Evolutionary conservation across 2,888 invertebrate species (phyloP).

Genomic region (Rhodophaea formosa): DNA sequence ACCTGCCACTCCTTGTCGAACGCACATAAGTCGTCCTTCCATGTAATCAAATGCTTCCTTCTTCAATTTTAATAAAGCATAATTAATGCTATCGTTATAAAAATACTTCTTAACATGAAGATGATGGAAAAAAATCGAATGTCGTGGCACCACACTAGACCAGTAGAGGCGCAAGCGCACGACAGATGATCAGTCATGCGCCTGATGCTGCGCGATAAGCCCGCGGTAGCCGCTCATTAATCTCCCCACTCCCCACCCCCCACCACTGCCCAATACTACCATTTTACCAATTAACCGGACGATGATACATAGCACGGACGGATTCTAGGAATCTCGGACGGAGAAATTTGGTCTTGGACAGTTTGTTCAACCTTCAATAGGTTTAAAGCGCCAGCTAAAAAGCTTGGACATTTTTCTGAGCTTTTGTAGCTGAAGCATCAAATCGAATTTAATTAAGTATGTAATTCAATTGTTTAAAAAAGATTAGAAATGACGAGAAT

Average conservation of each 20-base stretch:
- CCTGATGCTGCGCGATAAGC: conserved; percentile 74
- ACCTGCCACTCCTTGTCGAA: no score
- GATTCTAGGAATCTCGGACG: conserved; percentile 57
- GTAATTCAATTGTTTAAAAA: no score
- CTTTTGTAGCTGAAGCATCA: no score
- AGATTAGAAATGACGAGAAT: no score
- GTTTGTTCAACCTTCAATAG: conserved; percentile 9
- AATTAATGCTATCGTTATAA: no score
- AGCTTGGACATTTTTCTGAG: neutral
- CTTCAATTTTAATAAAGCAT: no score
- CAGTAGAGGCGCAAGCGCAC: conserved; percentile 57
- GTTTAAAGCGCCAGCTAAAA: neutral
- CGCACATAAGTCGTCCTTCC: no score
- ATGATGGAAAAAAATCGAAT: conserved; percentile 5
- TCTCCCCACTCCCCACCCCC: conserved; percentile 69
- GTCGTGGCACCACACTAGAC: conserved; percentile 34
- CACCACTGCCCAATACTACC: conserved; percentile 36
- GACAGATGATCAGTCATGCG: conserved; percentile 81
- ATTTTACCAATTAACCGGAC: conserved; percentile 75
- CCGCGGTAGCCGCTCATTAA: conserved; percentile 74
- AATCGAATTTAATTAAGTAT: no score
- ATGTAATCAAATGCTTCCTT: no score
- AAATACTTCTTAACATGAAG: no score
- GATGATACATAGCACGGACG: conserved; percentile 52
- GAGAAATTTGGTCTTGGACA: conserved; percentile 39